A percentile compares a stretch with the other conserved stretches of the same genome.
phyloP scores from a whole-genome alignment of 2,888 invertebrate species.

The Sepioteuthis lessoniana region DNA sequence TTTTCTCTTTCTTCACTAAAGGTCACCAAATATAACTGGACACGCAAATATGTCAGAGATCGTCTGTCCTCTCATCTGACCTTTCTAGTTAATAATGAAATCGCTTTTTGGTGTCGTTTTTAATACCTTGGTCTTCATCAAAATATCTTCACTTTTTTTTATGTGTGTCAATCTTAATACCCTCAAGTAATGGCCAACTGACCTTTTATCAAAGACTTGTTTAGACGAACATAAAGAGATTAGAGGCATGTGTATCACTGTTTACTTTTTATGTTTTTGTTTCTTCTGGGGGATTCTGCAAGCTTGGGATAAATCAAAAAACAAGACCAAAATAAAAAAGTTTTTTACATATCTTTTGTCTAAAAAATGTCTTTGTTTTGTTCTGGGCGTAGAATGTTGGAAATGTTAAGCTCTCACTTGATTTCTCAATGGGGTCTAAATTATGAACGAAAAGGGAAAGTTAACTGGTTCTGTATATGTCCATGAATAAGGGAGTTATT shows the following conservation, averaged over 20 bases:
- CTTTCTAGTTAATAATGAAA: background rate
- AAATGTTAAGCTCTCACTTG: too few species aligned
- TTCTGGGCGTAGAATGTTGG: background rate
- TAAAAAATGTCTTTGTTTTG: background rate
- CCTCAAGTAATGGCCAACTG: background rate
- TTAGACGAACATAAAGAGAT: background rate
- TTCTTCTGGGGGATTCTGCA: background rate
- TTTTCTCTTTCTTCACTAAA: background rate
- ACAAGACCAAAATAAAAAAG: background rate
- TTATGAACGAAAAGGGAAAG: background rate
- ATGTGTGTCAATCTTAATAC: background rate
- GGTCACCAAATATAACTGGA: background rate
- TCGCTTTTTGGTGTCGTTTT: background rate
- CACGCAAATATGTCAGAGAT: background rate
- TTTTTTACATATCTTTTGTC: background rate
- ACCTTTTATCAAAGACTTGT: slow-evolving; percentile 1
- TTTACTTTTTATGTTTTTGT: background rate
- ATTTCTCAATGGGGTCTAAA: background rate
- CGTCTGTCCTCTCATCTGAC: background rate
- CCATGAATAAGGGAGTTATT: background rate
- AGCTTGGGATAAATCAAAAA: background rate
- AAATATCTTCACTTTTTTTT: background rate
- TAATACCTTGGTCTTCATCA: background rate
- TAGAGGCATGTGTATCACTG: background rate
- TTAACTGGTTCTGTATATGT: background rate